Evolutionary conservation across 2,113 vertebrate species (phyloP), one percentile per base, ranked within the genome.

Genomic region (Dicentrarchus labrax): DNA sequence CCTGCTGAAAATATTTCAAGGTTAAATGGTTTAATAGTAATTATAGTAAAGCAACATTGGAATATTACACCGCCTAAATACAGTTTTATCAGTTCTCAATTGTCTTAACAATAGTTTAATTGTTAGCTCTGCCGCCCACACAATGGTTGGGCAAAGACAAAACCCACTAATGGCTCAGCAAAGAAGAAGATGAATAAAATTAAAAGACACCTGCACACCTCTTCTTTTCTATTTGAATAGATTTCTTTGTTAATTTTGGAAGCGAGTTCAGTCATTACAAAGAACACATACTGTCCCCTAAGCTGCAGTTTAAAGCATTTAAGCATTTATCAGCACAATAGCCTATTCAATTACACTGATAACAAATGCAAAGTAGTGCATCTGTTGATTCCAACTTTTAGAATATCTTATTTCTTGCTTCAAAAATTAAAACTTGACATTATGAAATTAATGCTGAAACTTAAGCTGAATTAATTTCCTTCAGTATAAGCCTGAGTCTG

Each of bases 81-180:
- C 89, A 94, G 85, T 93, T 94, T 94, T 92, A 93, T 92, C 88
- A 93, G 89, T 78, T 91, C 89, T 92, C 91, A 90, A 89, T 94
- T 93, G 90, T 93, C 90, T 92, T 78, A 91, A 94, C 94, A 95
- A 95, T 94, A 92, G 91, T 93, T 92, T 94, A 94, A 95, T 95
- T 95, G 94, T 94, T 88, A 82, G 86, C 90, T 93, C 83, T 56
- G 87, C 86, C 91, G 87, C 94, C 94, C 91, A 94, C 94, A 91
- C 93, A 30, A 72, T 77, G 84, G 84, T 78, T 85, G 80, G 80
- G 93, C 83, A 81, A 88, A 93, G 90, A 94, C 84, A 88, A 93
- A 91, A 88, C 83, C 81, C 86, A 87, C 91, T 92, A 91, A 91
- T 92, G 86, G 89, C 86, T 93, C 78, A 83, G 91, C 78, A 85